Evolutionary conservation across 1,140 invertebrate genomes (phyloP).

Genomic region (Carposina sasakii): DNA sequence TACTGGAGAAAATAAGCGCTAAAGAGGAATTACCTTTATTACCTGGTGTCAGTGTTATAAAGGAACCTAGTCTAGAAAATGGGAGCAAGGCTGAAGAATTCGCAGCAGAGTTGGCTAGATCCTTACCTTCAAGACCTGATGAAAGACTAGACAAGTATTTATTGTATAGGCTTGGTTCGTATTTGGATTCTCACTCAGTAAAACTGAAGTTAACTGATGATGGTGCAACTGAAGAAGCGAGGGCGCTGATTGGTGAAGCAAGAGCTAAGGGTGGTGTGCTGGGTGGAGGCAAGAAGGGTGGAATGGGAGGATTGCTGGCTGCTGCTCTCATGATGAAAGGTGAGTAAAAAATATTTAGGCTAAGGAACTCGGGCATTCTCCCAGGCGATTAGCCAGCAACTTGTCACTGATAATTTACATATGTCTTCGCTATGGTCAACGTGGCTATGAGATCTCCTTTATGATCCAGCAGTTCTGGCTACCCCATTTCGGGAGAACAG

Average conservation of each 20-base stretch:
- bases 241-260: conserved; percentile 56
- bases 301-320: conserved; percentile 74
- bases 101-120: conserved; percentile 80
- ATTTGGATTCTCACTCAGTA: conserved; percentile 81
- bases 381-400: no score
- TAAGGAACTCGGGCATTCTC: no score
- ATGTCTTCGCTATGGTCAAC: no score
- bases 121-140: conserved; percentile 83
- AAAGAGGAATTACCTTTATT: conserved; percentile 77
- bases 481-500: no score
- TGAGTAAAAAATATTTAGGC: conserved; percentile 24
- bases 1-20: conserved; percentile 81
- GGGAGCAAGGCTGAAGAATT: conserved; percentile 77
- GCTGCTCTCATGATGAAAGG: conserved; percentile 78
- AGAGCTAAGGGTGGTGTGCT: conserved; percentile 66
- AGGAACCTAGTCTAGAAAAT: conserved; percentile 75
- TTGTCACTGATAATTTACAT: no score
- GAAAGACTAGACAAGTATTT: conserved; percentile 84
- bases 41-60: conserved; percentile 81
- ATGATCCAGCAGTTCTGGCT: no score
- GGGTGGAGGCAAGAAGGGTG: conserved; percentile 58
- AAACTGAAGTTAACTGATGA: conserved; percentile 82
- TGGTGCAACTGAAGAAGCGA: conserved; percentile 74
- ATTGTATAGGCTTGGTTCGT: conserved; percentile 79
- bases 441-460: no score